phyloP scores from a whole-genome alignment of 2,797 vertebrate genomes.

The Brachyalestes nurse region DNA sequence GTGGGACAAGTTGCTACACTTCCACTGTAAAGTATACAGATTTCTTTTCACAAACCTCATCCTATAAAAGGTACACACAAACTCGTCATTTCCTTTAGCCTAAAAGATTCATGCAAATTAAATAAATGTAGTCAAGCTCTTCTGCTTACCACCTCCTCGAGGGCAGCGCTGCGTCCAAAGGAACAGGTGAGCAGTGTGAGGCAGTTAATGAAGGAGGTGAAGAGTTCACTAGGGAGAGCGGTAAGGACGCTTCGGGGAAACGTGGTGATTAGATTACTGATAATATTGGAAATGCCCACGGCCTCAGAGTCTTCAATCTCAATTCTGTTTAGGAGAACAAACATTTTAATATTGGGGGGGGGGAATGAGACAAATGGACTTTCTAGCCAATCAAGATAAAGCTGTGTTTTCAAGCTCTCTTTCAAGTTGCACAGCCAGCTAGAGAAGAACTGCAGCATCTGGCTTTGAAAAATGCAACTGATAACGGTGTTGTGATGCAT shows the following conservation, averaged over 20 bases:
- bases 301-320: slow-evolving; percentile 99
- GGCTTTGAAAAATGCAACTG: no score
- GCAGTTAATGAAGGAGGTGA: slow-evolving; percentile 98
- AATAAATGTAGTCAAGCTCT: not conserved
- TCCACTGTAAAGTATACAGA: not conserved
- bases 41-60: no score
- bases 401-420: no score
- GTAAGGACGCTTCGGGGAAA: slow-evolving; percentile 93
- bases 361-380: no score
- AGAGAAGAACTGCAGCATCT: no score
- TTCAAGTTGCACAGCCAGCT: no score
- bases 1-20: not conserved
- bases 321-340: slow-evolving; percentile 78
- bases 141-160: slow-evolving; percentile 94
- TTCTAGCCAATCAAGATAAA: no score
- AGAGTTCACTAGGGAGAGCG: slow-evolving; percentile 93
- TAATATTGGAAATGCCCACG: slow-evolving; percentile 95
- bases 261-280: slow-evolving; percentile 97
- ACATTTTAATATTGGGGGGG: not conserved
- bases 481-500: no score
- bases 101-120: not conserved
- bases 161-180: slow-evolving; percentile 95
- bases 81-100: not conserved
- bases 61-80: no score
- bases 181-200: slow-evolving; percentile 97